Evolutionary conservation across 1,140 invertebrate species (phyloP), one percentile per base, ranked within the genome.

Genomic region (Drosophila miranda): DNA sequence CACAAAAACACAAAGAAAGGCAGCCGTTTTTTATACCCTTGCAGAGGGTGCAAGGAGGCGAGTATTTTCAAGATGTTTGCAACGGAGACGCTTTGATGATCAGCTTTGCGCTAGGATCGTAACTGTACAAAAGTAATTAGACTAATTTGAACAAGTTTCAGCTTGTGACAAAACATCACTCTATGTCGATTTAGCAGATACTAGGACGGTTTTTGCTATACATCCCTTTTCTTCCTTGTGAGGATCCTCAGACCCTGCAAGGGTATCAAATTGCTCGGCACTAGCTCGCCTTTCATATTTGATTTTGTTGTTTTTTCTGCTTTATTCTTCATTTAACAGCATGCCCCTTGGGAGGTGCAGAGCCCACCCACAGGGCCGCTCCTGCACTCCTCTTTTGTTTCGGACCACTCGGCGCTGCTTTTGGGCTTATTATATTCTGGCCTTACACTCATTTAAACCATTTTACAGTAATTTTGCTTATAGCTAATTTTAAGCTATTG

Each of bases 401-500:
- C 61, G 46, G 48, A 16, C 54, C 66, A 60, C 61, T 54, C 42
- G 43, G 45, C 46, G 67, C 75, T 69, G 78, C 67, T 78, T 72
- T 82, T 66, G 51, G 75, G 82, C 82, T 87, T 87, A 87, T 87
- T 87, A 87, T 78, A 73, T 87, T 82, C 83, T 86, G 80, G 75
- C 83, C 63, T 89, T 81, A 79, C 86, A 89, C 87, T 82, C 81
- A 78, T 89, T 89, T 89, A 83, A 89, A 81, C 75, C 87, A 89
- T 89, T 89, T 89, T 87, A 78, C 67, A 89, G 87, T 83, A 82
- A 89, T 89, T 89, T 89, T 89, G 86, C 78, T 89, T 87, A 87
- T 83, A 82, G 81, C 86, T 89, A 89, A 86, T 89, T 89, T 89
- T 81, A 86, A 86, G 82, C 82, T 78, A 81, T 86, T 81, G 82